Base-by-base conservation (phyloP, 2,797 vertebrate genomes). In the Antrozous pallidus region DNA sequence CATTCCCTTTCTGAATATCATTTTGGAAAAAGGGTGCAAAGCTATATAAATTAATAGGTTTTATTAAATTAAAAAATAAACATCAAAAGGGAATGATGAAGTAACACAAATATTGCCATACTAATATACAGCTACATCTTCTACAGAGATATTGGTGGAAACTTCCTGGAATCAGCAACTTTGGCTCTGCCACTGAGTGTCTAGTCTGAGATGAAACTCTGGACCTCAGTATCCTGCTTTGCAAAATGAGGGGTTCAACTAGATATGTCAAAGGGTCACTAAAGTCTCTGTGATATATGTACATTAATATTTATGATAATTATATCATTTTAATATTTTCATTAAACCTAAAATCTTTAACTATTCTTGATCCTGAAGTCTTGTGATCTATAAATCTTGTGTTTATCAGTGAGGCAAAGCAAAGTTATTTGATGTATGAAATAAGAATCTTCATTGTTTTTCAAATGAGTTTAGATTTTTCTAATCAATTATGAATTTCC, bases 1-100 rank as follows among this genome's bases (percentile, higher is more conserved):
- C 14, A 87, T 61, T 88, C 10, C 67, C 1, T 88, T 93, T 91
- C 36, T 74, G 31, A 91, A 93, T 85, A 74, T 81, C 40, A 87
- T 42, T 91, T 90, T 90, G 51, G 24, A 38, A 26, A 73, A 87
- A 38, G n/a, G n/a, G 14, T 58, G 33, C 18, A 94, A 67, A 36
- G 8, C 24, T 90, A 47, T 69, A 56, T 82, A 80, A 80, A 88
- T 65, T 26, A 90, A 86, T 73, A 67, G 8, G 14, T 42, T 61
- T 40, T 84, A 81, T 91, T 67, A 87, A 40, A 74, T 17, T 80
- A 6, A 51, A 93, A 96, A 87, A 69, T 67, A 31, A 73, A 71
- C 8, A 93, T 78, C 24, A 78, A 63, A 73, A 78, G n/a, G 8
- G 18, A 83, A 77, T 45, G 24, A 93, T 80, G 56, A 51, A 84